Evolutionary conservation across 35 echinoderm and acorn worm species (phyloP), one percentile per base, ranked within the genome.

Genomic region (Ophiothrix spiculata): DNA sequence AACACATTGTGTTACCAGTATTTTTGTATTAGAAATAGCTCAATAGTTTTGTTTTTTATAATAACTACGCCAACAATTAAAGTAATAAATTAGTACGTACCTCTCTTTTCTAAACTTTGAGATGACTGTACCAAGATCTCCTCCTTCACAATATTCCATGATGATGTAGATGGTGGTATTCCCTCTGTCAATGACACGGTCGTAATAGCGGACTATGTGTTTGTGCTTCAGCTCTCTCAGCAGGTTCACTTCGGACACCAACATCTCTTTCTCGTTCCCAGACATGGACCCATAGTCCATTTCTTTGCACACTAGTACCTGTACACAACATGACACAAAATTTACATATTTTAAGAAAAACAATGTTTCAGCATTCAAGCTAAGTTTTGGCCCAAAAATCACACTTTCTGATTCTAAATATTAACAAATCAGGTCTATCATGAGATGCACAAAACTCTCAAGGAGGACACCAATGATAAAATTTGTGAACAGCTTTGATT

Each of bases 271-370:
- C 69, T 98, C 95, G 17, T 81, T 81, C 38, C 91, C 91, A 35
- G 88, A 64, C 95, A 98, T 98, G 33, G 84, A 89, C 1, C 95
- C 92, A 90, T 91, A 98, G 75, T 98, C 89, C 39, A 98, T 94
- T 56, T 98, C 95, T 64, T 98, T 98, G 88, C 92, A 98, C n/a
- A 93, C 92, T 17, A 98, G 89, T 78, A 98, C 89, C 95, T 98
- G 79, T 23, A 56, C 39, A 38, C 19, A n/a, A n/a, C n/a, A n/a
- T n/a, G n/a, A n/a, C n/a, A 41, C 21, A 79, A 4, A 41, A 4
- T 12, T 38, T 19, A 38, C 21, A 8, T 19, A 35, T 32, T 25
- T 14, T 77, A 34, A 31, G 3, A 77, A 35, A 35, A 10, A 31
- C 0, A 28, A 77, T 37, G 21, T 32, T 2, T 33, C 76, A 31